phyloP scores from a whole-genome alignment of 2,797 vertebrate genomes.

The Crax fasciolata region DNA sequence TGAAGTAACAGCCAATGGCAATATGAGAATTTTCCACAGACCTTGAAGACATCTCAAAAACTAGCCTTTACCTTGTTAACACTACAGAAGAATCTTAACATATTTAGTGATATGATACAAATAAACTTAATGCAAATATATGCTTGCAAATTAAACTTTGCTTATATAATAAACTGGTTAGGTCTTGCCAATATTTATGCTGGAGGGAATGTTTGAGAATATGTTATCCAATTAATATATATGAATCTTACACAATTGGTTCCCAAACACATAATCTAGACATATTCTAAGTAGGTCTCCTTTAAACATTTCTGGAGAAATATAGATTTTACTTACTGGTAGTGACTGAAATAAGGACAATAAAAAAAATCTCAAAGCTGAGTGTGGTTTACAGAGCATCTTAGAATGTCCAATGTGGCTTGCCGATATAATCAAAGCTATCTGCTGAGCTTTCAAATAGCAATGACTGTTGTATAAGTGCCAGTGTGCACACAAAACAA shows the following conservation, averaged over 20 bases:
- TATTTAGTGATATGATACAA: background rate
- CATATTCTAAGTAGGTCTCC: background rate
- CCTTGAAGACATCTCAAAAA: background rate
- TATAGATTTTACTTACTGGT: constrained; percentile 38
- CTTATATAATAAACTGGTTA: background rate
- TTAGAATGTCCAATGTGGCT: constrained; percentile 1
- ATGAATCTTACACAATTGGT: background rate
- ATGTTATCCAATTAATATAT: constrained; percentile 7
- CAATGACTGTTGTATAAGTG: background rate
- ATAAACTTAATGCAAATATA: background rate
- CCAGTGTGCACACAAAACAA: background rate
- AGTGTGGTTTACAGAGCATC: constrained; percentile 4
- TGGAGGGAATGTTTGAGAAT: constrained; percentile 8
- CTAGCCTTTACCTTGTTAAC: background rate
- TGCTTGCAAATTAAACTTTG: background rate
- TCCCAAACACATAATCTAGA: constrained; percentile 1
- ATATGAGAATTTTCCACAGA: background rate
- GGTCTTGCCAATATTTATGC: constrained; percentile 33
- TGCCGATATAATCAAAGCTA: constrained; percentile 58
- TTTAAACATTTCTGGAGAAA: constrained; percentile 40
- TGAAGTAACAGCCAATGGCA: background rate
- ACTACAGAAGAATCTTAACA: background rate
- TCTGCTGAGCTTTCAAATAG: background rate
- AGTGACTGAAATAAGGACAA: constrained; percentile 45
- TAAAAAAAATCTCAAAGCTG: constrained; percentile 6